Evolutionary conservation across 2,888 invertebrate species (phyloP), one percentile per base, ranked within the genome.

Genomic region (Dryocosmus kuriphilus): DNA sequence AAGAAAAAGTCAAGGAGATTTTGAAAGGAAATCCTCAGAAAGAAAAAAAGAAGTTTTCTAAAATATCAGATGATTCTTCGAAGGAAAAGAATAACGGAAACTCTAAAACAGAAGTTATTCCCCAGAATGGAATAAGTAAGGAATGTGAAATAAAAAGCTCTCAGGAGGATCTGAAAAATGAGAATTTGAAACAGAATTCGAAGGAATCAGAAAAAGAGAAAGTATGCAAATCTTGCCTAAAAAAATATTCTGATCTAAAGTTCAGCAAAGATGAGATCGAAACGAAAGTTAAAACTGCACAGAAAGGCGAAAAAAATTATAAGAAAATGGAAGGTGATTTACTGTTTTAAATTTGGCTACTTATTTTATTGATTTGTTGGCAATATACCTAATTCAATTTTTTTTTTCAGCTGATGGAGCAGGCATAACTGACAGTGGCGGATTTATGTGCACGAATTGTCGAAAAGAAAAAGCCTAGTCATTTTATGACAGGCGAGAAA

Each of bases 191-290:
- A 30, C 41, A 71, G 27, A 57, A 24, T 38, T 5, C 19, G 38
- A 46, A 46, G 19, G 67, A 67, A 67, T 2, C 19, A 51, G 19
- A 46, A 9, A 24, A 71, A 27, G 67, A 71, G 11, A 46, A 71
- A 46, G n/a, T 46, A 7, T 46, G 46, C n/a, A 19, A 7, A 19
- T 46, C 46, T 46, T 46, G 7, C 7, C 1, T 24, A 22, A 57
- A 22, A 57, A n/a, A 24, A 57, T 11, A 57, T 22, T 22, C 57
- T 11, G 1, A 11, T 22, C 22, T 24, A 11, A 24, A 57, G 24
- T 24, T 9, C 11, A 11, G 22, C 11, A 57, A 57, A 24, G n/a
- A 57, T 57, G 11, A 22, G 8, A 22, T 24, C 8, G 24, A 57
- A 11, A 57, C 9, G 2, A 2, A 14, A 57, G 22, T n/a, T 24